A percentile compares a stretch with the other conserved stretches of the same genome.
phyloP scores from a whole-genome alignment of 2,888 invertebrate genomes.

The Hanleya hanleyi region DNA sequence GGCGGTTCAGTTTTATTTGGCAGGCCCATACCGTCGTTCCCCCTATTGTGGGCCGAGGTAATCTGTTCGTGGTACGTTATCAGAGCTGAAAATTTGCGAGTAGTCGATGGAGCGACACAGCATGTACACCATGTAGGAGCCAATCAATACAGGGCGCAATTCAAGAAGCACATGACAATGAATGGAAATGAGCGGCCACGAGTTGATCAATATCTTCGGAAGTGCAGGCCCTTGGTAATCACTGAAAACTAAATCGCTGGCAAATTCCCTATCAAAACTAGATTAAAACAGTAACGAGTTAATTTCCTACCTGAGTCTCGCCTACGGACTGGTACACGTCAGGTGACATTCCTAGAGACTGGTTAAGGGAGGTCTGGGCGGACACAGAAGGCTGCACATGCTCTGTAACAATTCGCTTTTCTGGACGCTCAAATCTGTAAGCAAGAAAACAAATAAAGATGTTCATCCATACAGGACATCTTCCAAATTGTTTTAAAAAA shows the following conservation, averaged over 20 bases:
- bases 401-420: conserved; percentile 60
- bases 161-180: conserved; percentile 1
- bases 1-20: too few relatives aligned
- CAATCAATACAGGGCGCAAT: conserved; percentile 2
- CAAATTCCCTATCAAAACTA: background rate
- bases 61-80: too few relatives aligned
- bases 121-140: background rate
- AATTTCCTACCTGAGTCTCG: conserved; percentile 9
- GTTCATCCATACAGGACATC: conserved; percentile 35
- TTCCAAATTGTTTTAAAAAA: too few relatives aligned
- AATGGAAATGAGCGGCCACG: background rate
- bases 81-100: background rate
- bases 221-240: background rate
- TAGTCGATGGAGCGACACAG: background rate
- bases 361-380: conserved; percentile 63
- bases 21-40: too few relatives aligned
- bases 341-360: conserved; percentile 49
- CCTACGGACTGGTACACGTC: conserved; percentile 29
- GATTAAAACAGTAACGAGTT: background rate
- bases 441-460: too few relatives aligned
- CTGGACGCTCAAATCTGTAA: conserved; percentile 65
- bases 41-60: too few relatives aligned
- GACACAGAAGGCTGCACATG: conserved; percentile 62
- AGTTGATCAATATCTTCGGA: background rate
- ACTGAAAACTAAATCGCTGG: background rate